Base-by-base conservation (phyloP, 2,888 invertebrate species). In the Cosmopolites sordidus region DNA sequence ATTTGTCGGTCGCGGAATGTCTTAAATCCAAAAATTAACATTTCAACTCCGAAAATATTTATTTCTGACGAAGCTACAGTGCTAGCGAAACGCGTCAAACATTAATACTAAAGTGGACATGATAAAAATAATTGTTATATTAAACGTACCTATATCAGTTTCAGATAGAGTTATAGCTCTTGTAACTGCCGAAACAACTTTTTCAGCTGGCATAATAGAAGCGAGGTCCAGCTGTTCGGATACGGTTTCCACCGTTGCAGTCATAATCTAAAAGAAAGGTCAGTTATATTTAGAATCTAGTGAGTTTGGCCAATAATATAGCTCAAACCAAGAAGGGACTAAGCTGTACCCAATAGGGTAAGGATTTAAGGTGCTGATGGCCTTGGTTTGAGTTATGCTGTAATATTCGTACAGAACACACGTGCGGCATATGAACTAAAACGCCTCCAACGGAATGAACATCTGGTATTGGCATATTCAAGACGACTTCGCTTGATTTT, bases 221-320 rank as follows among this genome's bases (percentile, higher is more conserved):
- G 91, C 89, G 69, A 93, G 81, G 73, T 95, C 95, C 68, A 94
- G 78, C 73, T 92, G 89, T 72, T 92, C 92, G 56, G 89, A 88
- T 60, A 93, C 92, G 30, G 92, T 93, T 78, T 93, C 92, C 67
- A 93, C 92, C n/a, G 92, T 92, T 16, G 93, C 93, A 63, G 93
- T 92, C 89, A 92, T 90, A 69, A 92, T 92, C 91, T 92, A 79
- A 70, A 76, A 75, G 40, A 39, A 18, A 15, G 14, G 9, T 16
- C 6, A 18, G 50, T 41, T 55, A 48, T 48, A 55, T 51, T 37
- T 44, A 39, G 18, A 38, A 27, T 22, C 14, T 27, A 37, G 11
- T 15, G 5, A 38, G 16, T 16, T 27, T 29, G 18, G 15, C 16
- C 29, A 42, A 17, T 37, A 33, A 44, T 39, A 48, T 58, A 53